A percentile compares a stretch with the other conserved stretches of the same genome.
Evolutionary conservation across 2,113 vertebrate species (phyloP).

Genomic region (Pomatorhinus ruficollis): DNA sequence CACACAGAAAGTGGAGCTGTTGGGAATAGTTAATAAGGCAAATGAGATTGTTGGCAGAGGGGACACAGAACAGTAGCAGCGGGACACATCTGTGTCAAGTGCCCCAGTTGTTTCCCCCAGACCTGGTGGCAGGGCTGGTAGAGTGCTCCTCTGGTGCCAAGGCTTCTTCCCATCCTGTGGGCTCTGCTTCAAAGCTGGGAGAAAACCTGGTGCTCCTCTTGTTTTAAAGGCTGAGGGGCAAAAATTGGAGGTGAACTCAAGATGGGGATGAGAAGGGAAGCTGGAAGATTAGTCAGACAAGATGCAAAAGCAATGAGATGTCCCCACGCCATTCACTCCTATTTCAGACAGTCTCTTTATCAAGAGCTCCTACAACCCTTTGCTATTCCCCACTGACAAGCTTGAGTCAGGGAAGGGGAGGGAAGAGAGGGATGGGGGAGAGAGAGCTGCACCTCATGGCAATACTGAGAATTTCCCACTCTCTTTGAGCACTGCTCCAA

Average conservation of each 20-base stretch:
- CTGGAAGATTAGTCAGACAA: not conserved
- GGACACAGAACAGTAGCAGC: constrained; percentile 33
- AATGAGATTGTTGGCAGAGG: constrained; percentile 42
- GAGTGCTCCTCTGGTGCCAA: not conserved
- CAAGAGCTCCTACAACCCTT: not conserved
- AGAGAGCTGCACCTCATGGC: not conserved
- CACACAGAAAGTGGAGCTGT: constrained; percentile 7
- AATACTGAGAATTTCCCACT: not conserved
- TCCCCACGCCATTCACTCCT: not conserved
- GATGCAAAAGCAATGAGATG: not conserved
- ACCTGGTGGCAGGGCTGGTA: not conserved
- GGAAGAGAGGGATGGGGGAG: not conserved
- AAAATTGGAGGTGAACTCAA: not conserved
- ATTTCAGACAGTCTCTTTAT: not conserved
- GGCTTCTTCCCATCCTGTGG: not conserved
- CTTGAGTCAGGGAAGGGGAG: too few relatives aligned
- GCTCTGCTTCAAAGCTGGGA: not conserved
- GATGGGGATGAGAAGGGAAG: not conserved
- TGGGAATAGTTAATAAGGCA: constrained; percentile 68
- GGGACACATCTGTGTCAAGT: not conserved
- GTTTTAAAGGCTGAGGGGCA: not conserved
- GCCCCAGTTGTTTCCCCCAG: not conserved
- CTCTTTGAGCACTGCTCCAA: too few relatives aligned
- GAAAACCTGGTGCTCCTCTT: not conserved
- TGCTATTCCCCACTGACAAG: not conserved